These are phyloP conservation scores for Luffia ferchaultella DNA, from an alignment of 2,888 invertebrate species.

Conservation along the genomic window DNA sequence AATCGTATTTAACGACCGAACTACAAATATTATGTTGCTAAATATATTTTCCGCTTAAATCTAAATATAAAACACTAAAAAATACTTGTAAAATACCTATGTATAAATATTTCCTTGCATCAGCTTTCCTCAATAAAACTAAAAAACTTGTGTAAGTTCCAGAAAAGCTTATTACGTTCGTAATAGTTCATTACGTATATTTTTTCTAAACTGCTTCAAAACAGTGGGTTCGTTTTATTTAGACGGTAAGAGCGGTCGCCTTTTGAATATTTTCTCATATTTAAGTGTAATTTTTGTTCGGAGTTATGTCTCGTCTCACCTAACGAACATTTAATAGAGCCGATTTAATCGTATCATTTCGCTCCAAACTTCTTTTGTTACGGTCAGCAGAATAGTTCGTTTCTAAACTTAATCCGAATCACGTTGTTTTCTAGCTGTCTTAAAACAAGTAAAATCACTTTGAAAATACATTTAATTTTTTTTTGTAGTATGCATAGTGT, in stretches of 20 bases:
- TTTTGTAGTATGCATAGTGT: too few species aligned
- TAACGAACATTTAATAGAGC: slow-evolving; percentile 46
- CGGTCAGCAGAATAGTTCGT: slow-evolving; percentile 3
- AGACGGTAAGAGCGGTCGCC: not conserved
- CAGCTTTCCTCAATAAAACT: too few species aligned
- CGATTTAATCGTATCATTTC: slow-evolving; percentile 28
- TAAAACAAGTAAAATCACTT: not conserved
- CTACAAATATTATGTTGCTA: too few species aligned
- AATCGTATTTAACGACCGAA: too few species aligned
- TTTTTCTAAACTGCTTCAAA: too few species aligned
- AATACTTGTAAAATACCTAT: too few species aligned
- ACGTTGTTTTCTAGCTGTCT: not conserved
- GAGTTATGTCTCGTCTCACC: slow-evolving; percentile 9
- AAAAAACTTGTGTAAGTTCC: too few species aligned
- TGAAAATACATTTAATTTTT: not conserved
- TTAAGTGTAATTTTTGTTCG: slow-evolving; percentile 17
- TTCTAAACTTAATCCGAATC: not conserved
- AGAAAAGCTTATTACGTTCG: too few species aligned
- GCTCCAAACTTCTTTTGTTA: slow-evolving; percentile 6
- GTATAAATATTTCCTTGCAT: too few species aligned
- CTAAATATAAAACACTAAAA: too few species aligned
- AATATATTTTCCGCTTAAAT: too few species aligned
- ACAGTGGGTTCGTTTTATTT: not conserved
- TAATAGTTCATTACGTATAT: too few species aligned
- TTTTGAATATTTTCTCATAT: slow-evolving; percentile 20